Conservation (phyloP, 1,140 invertebrate species). For the Dendrolimus punctatus region DNA sequence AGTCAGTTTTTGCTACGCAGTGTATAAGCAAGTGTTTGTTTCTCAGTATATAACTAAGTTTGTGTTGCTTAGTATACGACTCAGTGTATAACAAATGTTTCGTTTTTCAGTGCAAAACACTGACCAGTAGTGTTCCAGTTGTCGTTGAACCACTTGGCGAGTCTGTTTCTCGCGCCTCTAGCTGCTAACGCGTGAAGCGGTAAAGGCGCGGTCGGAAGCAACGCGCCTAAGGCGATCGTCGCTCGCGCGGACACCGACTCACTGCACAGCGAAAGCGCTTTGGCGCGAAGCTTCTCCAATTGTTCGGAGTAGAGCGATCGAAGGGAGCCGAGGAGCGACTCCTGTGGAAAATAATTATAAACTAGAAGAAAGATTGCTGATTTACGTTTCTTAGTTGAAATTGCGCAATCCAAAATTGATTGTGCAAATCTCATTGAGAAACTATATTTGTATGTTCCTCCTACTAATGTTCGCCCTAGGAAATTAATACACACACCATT, state of each 20-base stretch:
- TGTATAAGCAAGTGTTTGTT: no score
- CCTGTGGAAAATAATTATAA: slow-evolving; percentile 11
- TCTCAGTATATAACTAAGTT: no score
- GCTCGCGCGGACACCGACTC: slow-evolving; percentile 5
- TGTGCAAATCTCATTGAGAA: no score
- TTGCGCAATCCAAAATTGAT: no score
- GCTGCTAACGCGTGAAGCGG: slow-evolving; percentile 24
- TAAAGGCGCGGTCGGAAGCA: slow-evolving; percentile 18
- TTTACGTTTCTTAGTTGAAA: no score
- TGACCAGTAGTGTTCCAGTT: slow-evolving; percentile 37
- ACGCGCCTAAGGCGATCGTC: slow-evolving; percentile 15
- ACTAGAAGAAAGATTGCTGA: no score
- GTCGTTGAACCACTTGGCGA: slow-evolving; percentile 25
- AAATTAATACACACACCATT: no score
- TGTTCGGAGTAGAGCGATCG: slow-evolving; percentile 20
- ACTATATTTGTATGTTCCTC: no score
- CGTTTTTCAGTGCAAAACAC: neutral
- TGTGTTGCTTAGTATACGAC: no score
- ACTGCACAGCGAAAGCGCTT: slow-evolving; percentile 11
- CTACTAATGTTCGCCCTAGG: no score
- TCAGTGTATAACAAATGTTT: neutral
- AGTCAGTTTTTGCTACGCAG: neutral
- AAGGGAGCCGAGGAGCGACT: slow-evolving; percentile 11
- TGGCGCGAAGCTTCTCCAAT: slow-evolving; percentile 12
- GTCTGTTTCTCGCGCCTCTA: slow-evolving; percentile 17